These are phyloP conservation scores for Phoenoteleia sp. DNA, from an alignment of 2,888 invertebrate genomes.

Conservation along the genomic window DNA sequence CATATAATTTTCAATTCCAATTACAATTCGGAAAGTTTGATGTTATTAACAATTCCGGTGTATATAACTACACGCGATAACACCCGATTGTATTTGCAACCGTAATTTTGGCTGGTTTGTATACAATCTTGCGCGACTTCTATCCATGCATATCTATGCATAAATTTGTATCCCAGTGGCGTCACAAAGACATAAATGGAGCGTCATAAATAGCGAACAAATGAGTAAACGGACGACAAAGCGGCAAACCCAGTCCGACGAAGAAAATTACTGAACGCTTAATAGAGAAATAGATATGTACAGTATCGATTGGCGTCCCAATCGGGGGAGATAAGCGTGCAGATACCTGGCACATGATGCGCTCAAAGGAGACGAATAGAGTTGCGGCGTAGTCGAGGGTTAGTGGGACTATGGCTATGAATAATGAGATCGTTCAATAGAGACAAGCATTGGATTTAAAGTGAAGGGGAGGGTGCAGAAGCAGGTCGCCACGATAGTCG, in stretches of 20 bases:
- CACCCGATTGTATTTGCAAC: constrained; percentile 18
- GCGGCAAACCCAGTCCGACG: not conserved
- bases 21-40: no score
- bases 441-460: constrained; percentile 68
- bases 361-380: constrained; percentile 57
- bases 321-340: constrained; percentile 57
- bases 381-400: constrained; percentile 54
- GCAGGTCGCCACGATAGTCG: constrained; percentile 48
- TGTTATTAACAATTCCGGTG: constrained; percentile 12
- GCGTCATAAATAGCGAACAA: constrained; percentile 51
- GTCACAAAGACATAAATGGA: constrained; percentile 50
- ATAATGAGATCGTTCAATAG: constrained; percentile 74
- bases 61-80: constrained; percentile 16
- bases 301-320: constrained; percentile 54
- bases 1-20: no score
- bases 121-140: constrained; percentile 39
- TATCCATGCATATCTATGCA: constrained; percentile 44
- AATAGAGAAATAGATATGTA: constrained; percentile 22
- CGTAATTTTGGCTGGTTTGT: constrained; percentile 26
- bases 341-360: constrained; percentile 58
- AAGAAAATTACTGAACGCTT: constrained; percentile 26
- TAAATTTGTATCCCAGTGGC: constrained; percentile 47
- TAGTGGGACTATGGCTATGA: constrained; percentile 70
- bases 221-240: constrained; percentile 31
- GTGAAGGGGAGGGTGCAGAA: constrained; percentile 5